Evolutionary conservation across 2,888 invertebrate species (phyloP), one percentile per base, ranked within the genome.

Genomic region (Folsomia manolachei): DNA sequence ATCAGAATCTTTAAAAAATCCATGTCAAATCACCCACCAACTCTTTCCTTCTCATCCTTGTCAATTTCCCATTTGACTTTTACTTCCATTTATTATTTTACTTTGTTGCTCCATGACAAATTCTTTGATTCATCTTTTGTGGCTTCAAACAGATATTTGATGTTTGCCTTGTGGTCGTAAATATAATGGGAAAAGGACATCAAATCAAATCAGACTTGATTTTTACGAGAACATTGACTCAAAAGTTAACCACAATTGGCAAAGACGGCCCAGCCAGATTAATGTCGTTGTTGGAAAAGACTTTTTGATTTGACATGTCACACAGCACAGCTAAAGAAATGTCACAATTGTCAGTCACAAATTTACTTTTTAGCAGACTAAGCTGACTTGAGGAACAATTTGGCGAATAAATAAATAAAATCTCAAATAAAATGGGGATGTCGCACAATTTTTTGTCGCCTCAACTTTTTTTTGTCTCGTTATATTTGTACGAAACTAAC

Each of bases 281-380:
- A n/a, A 9, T 39, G 39, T 39, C 14, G 39, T 39, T 39, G 39
- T 39, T 39, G 14, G 39, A 4, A n/a, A n/a, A n/a, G n/a, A n/a
- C n/a, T n/a, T 4, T 21, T 56, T 56, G 56, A 56, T 19, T 56
- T 56, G 56, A 56, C 56, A 56, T 56, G 56, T 56, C 56, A 56
- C 56, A 56, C n/a, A 56, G 7, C 21, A 19, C 56, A 56, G n/a
- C 21, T 14, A 56, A n/a, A n/a, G n/a, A n/a, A n/a, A n/a, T n/a
- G n/a, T n/a, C n/a, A n/a, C n/a, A n/a, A n/a, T n/a, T n/a, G n/a
- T n/a, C n/a, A n/a, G n/a, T n/a, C n/a, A n/a, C n/a, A n/a, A n/a
- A n/a, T n/a, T n/a, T n/a, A n/a, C n/a, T n/a, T n/a, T n/a, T n/a
- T n/a, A n/a, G n/a, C n/a, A n/a, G n/a, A 56, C 18, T 21, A n/a